These are phyloP conservation scores for Heliopora coerulea DNA, from an alignment of 92 coral and sea anemone species.

Conservation along the genomic window DNA sequence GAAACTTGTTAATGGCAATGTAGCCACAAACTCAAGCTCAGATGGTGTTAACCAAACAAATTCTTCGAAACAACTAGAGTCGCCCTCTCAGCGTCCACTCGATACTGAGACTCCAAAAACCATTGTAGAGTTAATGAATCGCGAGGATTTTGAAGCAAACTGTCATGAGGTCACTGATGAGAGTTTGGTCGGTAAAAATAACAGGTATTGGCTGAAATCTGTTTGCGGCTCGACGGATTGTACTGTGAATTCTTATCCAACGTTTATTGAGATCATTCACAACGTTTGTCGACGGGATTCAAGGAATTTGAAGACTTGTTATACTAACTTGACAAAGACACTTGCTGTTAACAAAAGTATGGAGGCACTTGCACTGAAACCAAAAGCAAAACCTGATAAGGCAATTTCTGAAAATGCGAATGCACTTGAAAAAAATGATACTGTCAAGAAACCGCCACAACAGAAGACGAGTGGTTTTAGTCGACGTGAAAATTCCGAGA, in stretches of 20 bases:
- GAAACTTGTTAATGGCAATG: slow-evolving; percentile 51
- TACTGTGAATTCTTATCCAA: slow-evolving; percentile 4
- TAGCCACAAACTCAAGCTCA: not conserved
- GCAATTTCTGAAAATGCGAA: slow-evolving; percentile 18
- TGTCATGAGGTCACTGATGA: slow-evolving; percentile 27
- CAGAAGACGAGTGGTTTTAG: not conserved
- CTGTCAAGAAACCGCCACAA: slow-evolving; percentile 29
- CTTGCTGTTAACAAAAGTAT: slow-evolving; percentile 3
- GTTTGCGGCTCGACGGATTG: slow-evolving; percentile 17
- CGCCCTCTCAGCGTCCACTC: slow-evolving; percentile 2
- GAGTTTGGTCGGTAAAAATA: not conserved
- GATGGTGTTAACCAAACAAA: not conserved
- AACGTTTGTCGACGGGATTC: slow-evolving; percentile 26
- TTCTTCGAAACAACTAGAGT: slow-evolving; percentile 1
- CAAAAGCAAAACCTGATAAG: not conserved
- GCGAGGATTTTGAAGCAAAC: slow-evolving; percentile 21
- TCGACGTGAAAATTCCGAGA: not conserved
- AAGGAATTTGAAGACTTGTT: slow-evolving; percentile 10
- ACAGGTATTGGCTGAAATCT: not conserved
- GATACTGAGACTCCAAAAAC: slow-evolving; percentile 11
- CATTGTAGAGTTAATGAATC: slow-evolving; percentile 32
- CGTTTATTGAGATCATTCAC: slow-evolving; percentile 14
- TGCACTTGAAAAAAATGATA: slow-evolving; percentile 12
- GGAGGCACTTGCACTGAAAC: not conserved
- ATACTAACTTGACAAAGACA: not conserved